Evolutionary conservation across 2,888 invertebrate genomes (phyloP), one percentile per base, ranked within the genome.

Genomic region (Plebejus anna): DNA sequence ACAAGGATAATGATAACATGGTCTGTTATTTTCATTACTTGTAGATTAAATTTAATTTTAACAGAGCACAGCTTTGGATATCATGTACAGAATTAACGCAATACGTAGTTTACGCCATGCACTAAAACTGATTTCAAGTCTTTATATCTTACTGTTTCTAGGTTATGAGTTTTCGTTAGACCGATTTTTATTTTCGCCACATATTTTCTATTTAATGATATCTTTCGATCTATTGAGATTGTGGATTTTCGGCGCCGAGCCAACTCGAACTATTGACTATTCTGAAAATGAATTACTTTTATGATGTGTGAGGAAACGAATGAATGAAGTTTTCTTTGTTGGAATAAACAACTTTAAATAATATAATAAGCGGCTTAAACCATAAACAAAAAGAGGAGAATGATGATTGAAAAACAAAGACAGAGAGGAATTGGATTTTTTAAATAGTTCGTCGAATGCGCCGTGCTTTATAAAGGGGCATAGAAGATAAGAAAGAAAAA

Each of bases 231-330:
- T 42, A n/a, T 42, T 42, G 71, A 71, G 71, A 22, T 71, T 38
- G 38, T 42, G 42, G 42, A 22, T 42, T 71, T 38, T 71, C 38
- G 42, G 71, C 38, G n/a, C 38, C n/a, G 71, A 71, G 71, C 42
- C 71, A 71, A 71, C 22, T 38, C 70, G 32, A 42, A 42, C 38
- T 71, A 71, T 71, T 71, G 71, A 71, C 71, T 42, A 11, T 42
- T 71, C 42, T n/a, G 6, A 71, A 71, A 71, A 71, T 42, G 42
- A 71, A 66, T 66, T 66, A 66, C 66, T 66, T 66, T 66, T 36
- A 16, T 66, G 66, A 66, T 66, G 66, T 66, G 66, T 32, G 61
- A 28, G 66, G 32, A 13, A 16, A 13, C 4, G 66, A 66, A 66
- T 66, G 9, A 66, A 66, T 13, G 32, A 22, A 66, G 32, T 66